Conservation (phyloP, 2,797 vertebrate genomes). For the Nothura maculosa region DNA sequence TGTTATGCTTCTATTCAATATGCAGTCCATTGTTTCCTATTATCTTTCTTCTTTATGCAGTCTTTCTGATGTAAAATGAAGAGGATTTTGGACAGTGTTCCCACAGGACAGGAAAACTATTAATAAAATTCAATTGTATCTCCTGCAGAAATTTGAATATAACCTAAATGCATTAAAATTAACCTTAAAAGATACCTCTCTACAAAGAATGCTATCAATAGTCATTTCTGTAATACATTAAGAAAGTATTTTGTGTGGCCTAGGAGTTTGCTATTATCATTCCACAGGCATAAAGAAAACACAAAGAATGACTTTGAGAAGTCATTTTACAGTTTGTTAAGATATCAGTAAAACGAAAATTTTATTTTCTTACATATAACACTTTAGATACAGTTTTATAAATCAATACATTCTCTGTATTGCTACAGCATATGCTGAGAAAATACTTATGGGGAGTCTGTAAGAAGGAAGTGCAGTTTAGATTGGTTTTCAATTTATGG, state of each 20-base stretch:
- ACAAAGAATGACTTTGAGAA: background rate
- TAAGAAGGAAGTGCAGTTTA: background rate
- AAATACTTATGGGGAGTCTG: background rate
- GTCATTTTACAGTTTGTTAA: background rate
- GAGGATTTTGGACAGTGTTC: conserved; percentile 24
- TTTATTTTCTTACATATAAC: background rate
- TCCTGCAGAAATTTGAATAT: conserved; percentile 40
- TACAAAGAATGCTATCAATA: background rate
- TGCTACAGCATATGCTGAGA: background rate
- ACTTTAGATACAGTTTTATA: background rate
- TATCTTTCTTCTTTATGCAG: conserved; percentile 28
- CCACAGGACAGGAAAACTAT: background rate
- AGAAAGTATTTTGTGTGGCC: background rate
- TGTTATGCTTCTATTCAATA: background rate
- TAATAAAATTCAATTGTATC: conserved; percentile 16
- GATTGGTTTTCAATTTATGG: background rate
- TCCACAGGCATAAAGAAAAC: background rate
- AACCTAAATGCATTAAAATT: conserved; percentile 52
- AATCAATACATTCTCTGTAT: background rate
- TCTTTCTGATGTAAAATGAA: conserved; percentile 24
- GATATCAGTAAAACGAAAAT: background rate
- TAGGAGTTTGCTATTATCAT: background rate
- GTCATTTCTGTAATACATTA: background rate
- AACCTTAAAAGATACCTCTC: conserved; percentile 9
- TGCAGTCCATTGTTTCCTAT: conserved; percentile 35